Evolutionary conservation across 2,113 vertebrate species (phyloP).

Genomic region (Gobiocypris rarus): DNA sequence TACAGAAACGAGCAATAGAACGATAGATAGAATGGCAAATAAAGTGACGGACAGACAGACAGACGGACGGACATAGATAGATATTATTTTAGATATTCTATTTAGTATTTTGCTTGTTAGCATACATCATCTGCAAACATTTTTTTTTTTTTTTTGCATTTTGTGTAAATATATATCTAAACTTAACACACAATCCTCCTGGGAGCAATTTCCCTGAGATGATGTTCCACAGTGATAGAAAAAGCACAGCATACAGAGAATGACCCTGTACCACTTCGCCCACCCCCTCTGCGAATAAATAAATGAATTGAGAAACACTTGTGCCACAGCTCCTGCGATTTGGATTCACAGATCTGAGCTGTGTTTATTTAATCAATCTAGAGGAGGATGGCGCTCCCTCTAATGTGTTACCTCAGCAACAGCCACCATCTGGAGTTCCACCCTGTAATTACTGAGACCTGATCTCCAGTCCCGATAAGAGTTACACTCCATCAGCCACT

Average conservation of each 20-base stretch:
- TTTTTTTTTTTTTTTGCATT: no score
- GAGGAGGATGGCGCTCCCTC: conserved; percentile 20
- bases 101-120: no score
- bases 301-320: conserved; percentile 14
- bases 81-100: no score
- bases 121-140: not conserved
- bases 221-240: not conserved
- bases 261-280: not conserved
- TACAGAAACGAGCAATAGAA: no score
- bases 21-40: no score
- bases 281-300: not conserved
- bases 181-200: not conserved
- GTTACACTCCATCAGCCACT: conserved; percentile 29
- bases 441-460: conserved; percentile 41
- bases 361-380: conserved; percentile 40
- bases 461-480: conserved; percentile 30
- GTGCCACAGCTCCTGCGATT: conserved; percentile 4
- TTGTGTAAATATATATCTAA: not conserved
- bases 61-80: no score
- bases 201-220: not conserved
- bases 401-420: conserved; percentile 24
- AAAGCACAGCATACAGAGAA: not conserved
- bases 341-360: conserved; percentile 24
- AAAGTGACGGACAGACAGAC: no score
- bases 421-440: conserved; percentile 39